Base-by-base conservation (phyloP, 2,797 vertebrate genomes). In the Eremophila alpestris region DNA sequence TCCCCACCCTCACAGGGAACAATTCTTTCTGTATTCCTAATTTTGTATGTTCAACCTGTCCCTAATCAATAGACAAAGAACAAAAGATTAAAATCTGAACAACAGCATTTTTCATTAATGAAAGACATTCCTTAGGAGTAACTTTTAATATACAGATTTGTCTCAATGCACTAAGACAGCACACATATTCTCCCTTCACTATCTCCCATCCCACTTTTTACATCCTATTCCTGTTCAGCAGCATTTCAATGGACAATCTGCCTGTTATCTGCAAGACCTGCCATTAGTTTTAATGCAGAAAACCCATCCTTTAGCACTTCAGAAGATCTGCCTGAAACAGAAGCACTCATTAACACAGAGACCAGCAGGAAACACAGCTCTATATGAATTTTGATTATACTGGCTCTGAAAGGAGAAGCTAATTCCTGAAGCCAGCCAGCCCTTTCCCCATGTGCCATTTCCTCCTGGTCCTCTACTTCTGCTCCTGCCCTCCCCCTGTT, bases 1-100 rank as follows among this genome's bases (percentile, higher is more conserved):
- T 80, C 0, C 1, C 16, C 32, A 20, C 11, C 23, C 38, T 49
- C 23, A 0, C 11, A 63, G 24, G 10, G 16, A 51, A 9, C 0
- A 7, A 63, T 45, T 56, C 16, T 38, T 38, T n/a, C 49, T 23
- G 6, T 30, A 45, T 70, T 13, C 49, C 51, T 16, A 40, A 43
- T 49, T 30, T 36, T 49, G 0, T 9, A 30, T 7, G 6, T 27
- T 70, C 65, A 24, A 13, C 29, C 34, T 30, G 14, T 40, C 63
- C 34, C 14, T 32, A 60, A 64, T 18, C 49, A 65, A 77, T 0
- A 73, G 52, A 14, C 27, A 65, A 54, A 59, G 23, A 58, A 63
- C 4, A 26, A 6, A 52, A 41, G 19, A 76, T 36, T 15, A 46
- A 82, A 90, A 34, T 16, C 34, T 24, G 6, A 82, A 56, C 20